Base-by-base conservation (phyloP, 1,140 invertebrate genomes). In the Drosophila persimilis region DNA sequence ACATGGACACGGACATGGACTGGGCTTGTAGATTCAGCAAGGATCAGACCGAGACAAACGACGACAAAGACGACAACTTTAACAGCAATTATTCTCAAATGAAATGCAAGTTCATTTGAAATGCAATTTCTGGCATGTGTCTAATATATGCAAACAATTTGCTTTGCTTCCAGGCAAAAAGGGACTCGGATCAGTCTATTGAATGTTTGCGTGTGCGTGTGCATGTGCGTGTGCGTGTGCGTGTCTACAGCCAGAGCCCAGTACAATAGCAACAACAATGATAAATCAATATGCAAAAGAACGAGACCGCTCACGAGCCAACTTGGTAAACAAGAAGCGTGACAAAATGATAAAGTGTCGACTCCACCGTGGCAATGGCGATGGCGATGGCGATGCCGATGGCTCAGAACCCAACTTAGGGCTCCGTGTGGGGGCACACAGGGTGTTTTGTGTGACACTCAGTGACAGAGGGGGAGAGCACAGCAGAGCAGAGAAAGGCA, bases 131-230 rank as follows among this genome's bases (percentile, higher is more conserved):
- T 56, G 69, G 67, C 77, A 77, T 80, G 76, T 85, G 66, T 60
- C 80, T 85, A 85, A 85, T 85, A 73, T 85, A 85, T 85, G 80
- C 76, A 85, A 77, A 77, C 67, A 81, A 77, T 81, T 81, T 77
- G 58, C 72, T 63, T 17, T 41, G 50, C 65, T 24, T 35, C 2
- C 13, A 11, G 39, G 45, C 31, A 57, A 65, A 57, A 61, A 64
- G 54, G 53, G 31, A 53, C 50, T 24, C 6, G 4, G 15, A 35
- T 22, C 41, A 61, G 20, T 39, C 29, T 48, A 55, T 31, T 26
- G 24, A 26, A 26, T 26, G 24, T 26, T 26, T 26, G 5, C 24
- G 39, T 57, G 29, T 44, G 48, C 41, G 51, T 62, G 61, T 17
- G 31, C 45, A 53, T 63, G 55, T 24, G 39, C 48, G 39, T 43